Evolutionary conservation across 2,888 invertebrate species (phyloP).

Genomic region (Ferrisia virgata): DNA sequence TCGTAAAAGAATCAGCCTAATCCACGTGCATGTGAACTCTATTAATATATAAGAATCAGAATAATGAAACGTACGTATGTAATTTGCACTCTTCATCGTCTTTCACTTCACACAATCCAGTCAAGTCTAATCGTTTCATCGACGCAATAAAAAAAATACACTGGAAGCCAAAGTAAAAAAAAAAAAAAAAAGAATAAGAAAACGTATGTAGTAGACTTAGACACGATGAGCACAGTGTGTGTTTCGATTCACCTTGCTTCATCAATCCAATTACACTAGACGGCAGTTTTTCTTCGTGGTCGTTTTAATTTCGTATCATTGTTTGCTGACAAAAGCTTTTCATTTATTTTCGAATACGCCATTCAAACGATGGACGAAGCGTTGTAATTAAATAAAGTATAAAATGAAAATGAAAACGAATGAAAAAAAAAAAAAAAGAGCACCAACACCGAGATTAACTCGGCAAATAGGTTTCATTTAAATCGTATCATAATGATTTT

Average conservation of each 20-base stretch:
- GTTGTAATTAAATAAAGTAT: constrained; percentile 19
- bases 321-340: constrained; percentile 30
- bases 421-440: background rate
- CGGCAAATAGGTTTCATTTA: constrained; percentile 25
- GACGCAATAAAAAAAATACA: background rate
- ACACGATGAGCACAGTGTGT: background rate
- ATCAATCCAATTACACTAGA: background rate
- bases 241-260: background rate
- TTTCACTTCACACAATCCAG: background rate
- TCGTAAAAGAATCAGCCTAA: too few relatives aligned
- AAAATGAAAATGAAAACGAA: background rate
- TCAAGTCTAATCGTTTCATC: background rate
- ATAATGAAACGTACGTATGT: too few relatives aligned
- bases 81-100: too few relatives aligned
- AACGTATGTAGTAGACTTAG: background rate
- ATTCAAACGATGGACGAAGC: background rate
- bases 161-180: background rate
- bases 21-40: too few relatives aligned
- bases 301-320: constrained; percentile 28
- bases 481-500: constrained; percentile 32
- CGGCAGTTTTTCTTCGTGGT: constrained; percentile 2
- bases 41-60: too few relatives aligned
- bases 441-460: background rate
- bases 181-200: too few relatives aligned
- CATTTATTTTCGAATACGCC: constrained; percentile 10